Evolutionary conservation across 2,888 invertebrate species (phyloP).

Genomic region (Ectemnius lituratus): DNA sequence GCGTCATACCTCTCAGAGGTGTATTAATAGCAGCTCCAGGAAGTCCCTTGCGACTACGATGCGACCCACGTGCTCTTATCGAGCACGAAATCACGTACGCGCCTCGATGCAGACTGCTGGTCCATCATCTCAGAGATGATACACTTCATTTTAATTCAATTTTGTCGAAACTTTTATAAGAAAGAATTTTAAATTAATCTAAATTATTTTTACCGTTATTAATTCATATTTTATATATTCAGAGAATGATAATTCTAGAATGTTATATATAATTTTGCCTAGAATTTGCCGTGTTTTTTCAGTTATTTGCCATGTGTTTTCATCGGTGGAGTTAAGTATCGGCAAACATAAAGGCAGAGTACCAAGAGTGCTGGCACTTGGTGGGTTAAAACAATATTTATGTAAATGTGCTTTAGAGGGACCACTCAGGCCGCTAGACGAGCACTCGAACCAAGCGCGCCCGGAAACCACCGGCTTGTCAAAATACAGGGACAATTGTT

Average conservation of each 20-base stretch:
- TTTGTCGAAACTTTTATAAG: too few species aligned
- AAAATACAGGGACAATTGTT: conserved; percentile 40
- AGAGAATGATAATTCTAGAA: too few species aligned
- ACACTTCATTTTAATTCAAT: too few species aligned
- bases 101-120: conserved; percentile 11
- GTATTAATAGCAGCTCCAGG: conserved; percentile 65
- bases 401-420: neutral
- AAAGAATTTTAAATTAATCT: too few species aligned
- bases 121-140: neutral
- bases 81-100: conserved; percentile 25
- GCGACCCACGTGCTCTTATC: conserved; percentile 42
- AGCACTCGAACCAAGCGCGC: conserved; percentile 13
- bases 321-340: too few species aligned
- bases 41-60: conserved; percentile 35
- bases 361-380: too few species aligned
- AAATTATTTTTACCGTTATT: too few species aligned
- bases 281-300: too few species aligned
- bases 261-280: too few species aligned
- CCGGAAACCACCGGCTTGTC: conserved; percentile 27
- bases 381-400: conserved; percentile 7
- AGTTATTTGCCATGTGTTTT: neutral
- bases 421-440: neutral
- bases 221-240: too few species aligned
- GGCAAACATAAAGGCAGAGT: too few species aligned
- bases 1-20: conserved; percentile 61